Evolutionary conservation across 2,113 vertebrate species (phyloP), one percentile per base, ranked within the genome.

Genomic region (Salvelinus alpinus): DNA sequence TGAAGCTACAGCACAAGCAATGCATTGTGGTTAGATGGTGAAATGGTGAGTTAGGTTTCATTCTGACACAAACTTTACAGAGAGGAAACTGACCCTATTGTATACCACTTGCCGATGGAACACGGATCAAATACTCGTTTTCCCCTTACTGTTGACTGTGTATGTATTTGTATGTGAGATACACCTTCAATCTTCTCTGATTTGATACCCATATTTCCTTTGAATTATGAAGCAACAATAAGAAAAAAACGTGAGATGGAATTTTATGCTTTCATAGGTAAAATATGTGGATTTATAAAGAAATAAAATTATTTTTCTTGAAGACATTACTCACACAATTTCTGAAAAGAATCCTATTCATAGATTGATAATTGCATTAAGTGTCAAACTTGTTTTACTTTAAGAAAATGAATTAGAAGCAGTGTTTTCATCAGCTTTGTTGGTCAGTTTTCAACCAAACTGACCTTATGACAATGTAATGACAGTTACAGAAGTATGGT

Each of bases 211-310:
- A 67, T 66, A 29, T 74, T 81, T 76, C 68, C 60, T 75, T 79
- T 74, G 74, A 84, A 74, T 81, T 78, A 65, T 44, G 73, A 69
- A 64, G 64, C 31, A 72, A 51, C 31, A 54, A 51, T 57, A 51
- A 80, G 72, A 78, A 73, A 64, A 78, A 77, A 69, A 48, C 71
- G 59, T 72, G 72, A 73, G 80, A 82, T 82, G 79, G 73, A 80
- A 83, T 89, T 89, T 84, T 86, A 81, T 89, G 87, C 87, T 89
- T 89, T 89, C 85, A 87, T 87, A 92, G 89, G 84, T 91, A 87
- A 83, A 78, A 82, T 80, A 85, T 88, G 82, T 86, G 82, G 74
- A 85, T 88, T 88, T 88, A 85, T 88, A 86, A 86, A 78, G 77
- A 88, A 88, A 88, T 88, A 86, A 88, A 88, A 34, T 20, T 88